phyloP scores from a whole-genome alignment of 1,140 invertebrate genomes.

The Drosophila baimaii region DNA sequence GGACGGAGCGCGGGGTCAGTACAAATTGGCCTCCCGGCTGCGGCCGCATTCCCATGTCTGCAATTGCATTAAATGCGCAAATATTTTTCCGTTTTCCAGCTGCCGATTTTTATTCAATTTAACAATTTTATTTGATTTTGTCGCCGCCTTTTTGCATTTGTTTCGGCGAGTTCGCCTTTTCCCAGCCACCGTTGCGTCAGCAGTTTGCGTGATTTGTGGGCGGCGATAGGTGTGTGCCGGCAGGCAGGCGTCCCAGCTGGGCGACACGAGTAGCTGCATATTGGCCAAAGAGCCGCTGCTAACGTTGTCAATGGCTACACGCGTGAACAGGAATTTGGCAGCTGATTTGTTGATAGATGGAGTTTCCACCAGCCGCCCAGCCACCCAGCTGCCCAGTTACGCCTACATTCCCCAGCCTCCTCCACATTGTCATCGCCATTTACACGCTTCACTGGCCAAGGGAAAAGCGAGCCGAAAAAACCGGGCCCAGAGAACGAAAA shows the following conservation, averaged over 20 bases:
- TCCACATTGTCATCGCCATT: constrained; percentile 74
- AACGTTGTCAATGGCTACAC: constrained; percentile 75
- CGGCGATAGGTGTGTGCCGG: constrained; percentile 19
- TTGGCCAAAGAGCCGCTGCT: constrained; percentile 13
- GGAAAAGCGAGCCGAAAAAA: constrained; percentile 11
- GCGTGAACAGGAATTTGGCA: constrained; percentile 79
- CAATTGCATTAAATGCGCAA: constrained; percentile 78
- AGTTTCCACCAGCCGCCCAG: constrained; percentile 40
- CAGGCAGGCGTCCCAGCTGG: constrained; percentile 1
- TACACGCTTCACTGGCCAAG: constrained; percentile 68
- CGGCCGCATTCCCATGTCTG: constrained; percentile 40
- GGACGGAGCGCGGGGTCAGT: constrained; percentile 7
- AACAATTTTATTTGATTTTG: constrained; percentile 81
- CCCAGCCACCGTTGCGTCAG: constrained; percentile 47
- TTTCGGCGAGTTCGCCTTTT: constrained; percentile 21
- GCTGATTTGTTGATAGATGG: constrained; percentile 81
- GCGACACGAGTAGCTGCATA: not conserved
- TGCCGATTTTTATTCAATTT: constrained; percentile 81
- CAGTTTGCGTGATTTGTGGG: constrained; percentile 51
- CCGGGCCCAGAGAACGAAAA: constrained; percentile 50
- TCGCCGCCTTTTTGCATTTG: constrained; percentile 51
- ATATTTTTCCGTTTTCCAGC: constrained; percentile 72
- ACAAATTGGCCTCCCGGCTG: constrained; percentile 58
- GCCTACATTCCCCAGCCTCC: constrained; percentile 9
- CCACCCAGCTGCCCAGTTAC: not conserved